Evolutionary conservation across 2,888 invertebrate species (phyloP), one percentile per base, ranked within the genome.

Genomic region (Mactromeris polynyma): DNA sequence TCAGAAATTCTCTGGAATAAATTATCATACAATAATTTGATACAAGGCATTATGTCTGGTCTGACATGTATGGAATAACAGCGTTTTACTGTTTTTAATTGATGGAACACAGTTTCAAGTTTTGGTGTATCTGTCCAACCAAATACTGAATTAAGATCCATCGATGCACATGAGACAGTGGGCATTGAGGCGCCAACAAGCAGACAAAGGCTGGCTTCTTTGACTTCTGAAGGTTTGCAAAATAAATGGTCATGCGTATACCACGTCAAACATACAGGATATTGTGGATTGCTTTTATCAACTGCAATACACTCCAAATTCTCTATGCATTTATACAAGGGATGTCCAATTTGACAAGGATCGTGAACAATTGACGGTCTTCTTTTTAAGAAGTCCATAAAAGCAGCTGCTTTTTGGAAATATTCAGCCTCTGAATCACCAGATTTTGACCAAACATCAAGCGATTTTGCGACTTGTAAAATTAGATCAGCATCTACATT

Each of bases 221-320:
- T 78, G 19, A 77, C 84, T 7, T 84, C 78, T 7, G 38, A n/a
- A 21, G 84, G 84, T 54, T 77, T 78, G 84, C 84, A 84, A 11
- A 84, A 21, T 31, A 26, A 2, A 31, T 26, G 36, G 11, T 33
- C 11, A 7, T 78, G 73, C 4, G 33, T 17, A n/a, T 36, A 38
- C 78, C 84, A 78, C 19, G 42, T 21, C 9, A 84, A 38, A 54
- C 84, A 84, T 1, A 36, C 19, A 46, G 84, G 84, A 38, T 54
- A 84, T 14, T 46, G 38, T 26, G 78, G 38, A 11, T 73, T 19
- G 33, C 54, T 54, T n/a, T 58, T 51, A 9, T 84, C n/a, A n/a
- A 78, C 31, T 11, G 51, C 46, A 54, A 84, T 84, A 31, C 77
- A 84, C 19, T 77, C 77, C 7, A 84, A 36, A 31, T 21, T 38